Evolutionary conservation across 2,797 vertebrate species (phyloP), one percentile per base, ranked within the genome.

Genomic region (Periophthalmus magnuspinnatus): DNA sequence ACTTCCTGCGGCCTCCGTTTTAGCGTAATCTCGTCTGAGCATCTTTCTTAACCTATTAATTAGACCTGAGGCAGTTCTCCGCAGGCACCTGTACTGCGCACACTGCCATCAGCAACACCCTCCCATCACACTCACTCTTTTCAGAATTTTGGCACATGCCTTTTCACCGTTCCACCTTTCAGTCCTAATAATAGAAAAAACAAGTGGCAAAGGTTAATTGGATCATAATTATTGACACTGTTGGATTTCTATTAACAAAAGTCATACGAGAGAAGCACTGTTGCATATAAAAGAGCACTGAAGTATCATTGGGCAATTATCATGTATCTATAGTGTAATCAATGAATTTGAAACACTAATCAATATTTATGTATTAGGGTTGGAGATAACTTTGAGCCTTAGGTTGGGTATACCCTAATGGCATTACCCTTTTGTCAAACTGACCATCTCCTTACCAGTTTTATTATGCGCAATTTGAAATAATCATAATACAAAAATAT

Each of bases 11-110:
- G 86, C 77, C 76, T 75, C 83, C 85, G 84, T 88, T 79, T 86
- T 78, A 82, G 66, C 71, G 66, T 81, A 77, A 76, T 88, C 81
- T 90, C 67, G 74, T 84, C 85, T 77, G 75, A 75, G 70, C 72
- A 69, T 67, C 73, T 92, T 90, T 86, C 73, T 71, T 76, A 72
- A 82, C 36, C 16, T 55, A 78, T 90, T 94, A 93, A 92, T 93
- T 92, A 93, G 88, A 84, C 84, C 82, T 85, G 0, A 0, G 77
- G 85, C 84, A 94, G 74, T 78, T 81, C 69, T 74, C 75, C 28
- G 81, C 71, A 83, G 79, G 84, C 81, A 71, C 56, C 65, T 56
- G 79, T 74, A 87, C 85, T 58, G 11, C 16, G 47, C 21, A 41
- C 3, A 36, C 48, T 6, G 48, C 33, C 13, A 54, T 62, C 22